Percentiles rank a stretch among this genome's conserved stretches.
phyloP scores from a whole-genome alignment of 2,888 invertebrate species.

The Lottia gigantea region DNA sequence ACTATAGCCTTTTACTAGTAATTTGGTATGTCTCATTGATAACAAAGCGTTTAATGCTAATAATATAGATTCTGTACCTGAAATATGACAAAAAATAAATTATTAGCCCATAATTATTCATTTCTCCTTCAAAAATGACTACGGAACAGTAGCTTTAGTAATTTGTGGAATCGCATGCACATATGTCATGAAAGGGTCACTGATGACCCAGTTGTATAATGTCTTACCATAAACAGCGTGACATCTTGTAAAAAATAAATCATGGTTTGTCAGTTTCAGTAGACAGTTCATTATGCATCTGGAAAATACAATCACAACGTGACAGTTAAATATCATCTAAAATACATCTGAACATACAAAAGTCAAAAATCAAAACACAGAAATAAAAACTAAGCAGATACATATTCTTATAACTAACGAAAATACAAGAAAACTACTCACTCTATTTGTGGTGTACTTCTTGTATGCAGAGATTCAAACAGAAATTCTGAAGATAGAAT shows the following conservation, averaged over 20 bases:
- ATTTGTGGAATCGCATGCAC: too few relatives aligned
- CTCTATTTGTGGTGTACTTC: slow-evolving; percentile 18
- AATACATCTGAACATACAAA: too few relatives aligned
- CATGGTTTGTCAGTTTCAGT: slow-evolving; percentile 11
- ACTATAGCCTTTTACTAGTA: slow-evolving; percentile 18
- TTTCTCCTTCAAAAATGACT: too few relatives aligned
- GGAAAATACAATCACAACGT: too few relatives aligned
- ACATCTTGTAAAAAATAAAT: slow-evolving; percentile 19
- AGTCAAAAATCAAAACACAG: too few relatives aligned
- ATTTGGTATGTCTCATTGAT: background rate
- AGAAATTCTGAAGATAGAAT: slow-evolving; percentile 18
- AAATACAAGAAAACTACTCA: slow-evolving; percentile 8
- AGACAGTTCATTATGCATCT: slow-evolving; percentile 15
- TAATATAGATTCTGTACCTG: background rate
- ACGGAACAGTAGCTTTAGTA: too few relatives aligned
- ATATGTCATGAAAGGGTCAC: too few relatives aligned
- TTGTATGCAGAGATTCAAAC: slow-evolving; percentile 20
- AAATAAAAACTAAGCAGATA: too few relatives aligned
- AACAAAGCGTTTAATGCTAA: background rate
- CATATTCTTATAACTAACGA: too few relatives aligned
- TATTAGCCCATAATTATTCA: too few relatives aligned
- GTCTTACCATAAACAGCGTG: slow-evolving; percentile 21
- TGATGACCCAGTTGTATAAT: too few relatives aligned
- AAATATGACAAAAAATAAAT: background rate
- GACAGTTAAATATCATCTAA: too few relatives aligned